Conservation (phyloP, 2,113 vertebrate species). For the Chloroceryle aenea region DNA sequence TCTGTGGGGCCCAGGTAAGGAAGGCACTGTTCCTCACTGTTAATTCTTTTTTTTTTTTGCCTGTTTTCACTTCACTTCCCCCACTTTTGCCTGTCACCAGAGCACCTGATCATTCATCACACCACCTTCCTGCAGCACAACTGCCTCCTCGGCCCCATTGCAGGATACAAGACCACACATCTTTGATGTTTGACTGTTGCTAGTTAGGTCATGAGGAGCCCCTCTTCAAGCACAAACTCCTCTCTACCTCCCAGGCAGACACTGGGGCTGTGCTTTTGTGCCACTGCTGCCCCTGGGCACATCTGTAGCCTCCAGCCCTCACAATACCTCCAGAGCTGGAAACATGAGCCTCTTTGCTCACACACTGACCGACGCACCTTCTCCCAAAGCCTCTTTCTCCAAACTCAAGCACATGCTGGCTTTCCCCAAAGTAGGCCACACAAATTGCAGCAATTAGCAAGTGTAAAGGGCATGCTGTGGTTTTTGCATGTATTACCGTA, state of each 20-base stretch:
- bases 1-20: neutral
- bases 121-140: neutral
- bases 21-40: neutral
- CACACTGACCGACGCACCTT: neutral
- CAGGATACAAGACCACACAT: rapidly evolving
- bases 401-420: neutral
- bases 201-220: neutral
- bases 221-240: neutral
- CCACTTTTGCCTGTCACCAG: neutral
- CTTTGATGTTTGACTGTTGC: neutral
- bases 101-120: neutral
- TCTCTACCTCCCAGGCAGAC: neutral
- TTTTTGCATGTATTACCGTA: neutral
- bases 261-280: neutral
- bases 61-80: neutral
- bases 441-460: slow-evolving; percentile 51
- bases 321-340: neutral
- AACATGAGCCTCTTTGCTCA: neutral
- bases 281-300: too few relatives aligned
- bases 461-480: slow-evolving; percentile 27
- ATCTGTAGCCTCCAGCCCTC: neutral
- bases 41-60: neutral
- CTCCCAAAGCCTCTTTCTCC: neutral
- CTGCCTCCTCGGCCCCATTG: neutral
- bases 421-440: neutral